Conservation (phyloP, 2,888 invertebrate species). For the Caenorhabditis virilis region DNA sequence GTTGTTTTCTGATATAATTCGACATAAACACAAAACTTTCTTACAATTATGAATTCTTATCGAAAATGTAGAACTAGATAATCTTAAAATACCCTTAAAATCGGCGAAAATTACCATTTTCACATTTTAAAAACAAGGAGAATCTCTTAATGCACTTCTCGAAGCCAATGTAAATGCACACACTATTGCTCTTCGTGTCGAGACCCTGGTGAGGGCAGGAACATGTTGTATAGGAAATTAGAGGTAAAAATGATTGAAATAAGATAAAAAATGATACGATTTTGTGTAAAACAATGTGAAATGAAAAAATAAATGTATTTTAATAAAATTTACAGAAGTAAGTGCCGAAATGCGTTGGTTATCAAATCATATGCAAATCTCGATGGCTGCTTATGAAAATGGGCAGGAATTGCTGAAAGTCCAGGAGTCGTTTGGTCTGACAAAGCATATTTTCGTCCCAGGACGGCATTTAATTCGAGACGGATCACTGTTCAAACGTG, state of each 20-base stretch:
- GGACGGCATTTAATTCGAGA: conserved; percentile 41
- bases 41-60: too few species aligned
- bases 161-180: too few species aligned
- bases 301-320: not conserved
- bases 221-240: too few species aligned
- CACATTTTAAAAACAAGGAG: too few species aligned
- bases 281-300: not conserved
- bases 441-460: conserved; percentile 37
- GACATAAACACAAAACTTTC: too few species aligned
- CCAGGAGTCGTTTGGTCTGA: conserved; percentile 30
- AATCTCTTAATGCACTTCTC: too few species aligned
- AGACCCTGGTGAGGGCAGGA: too few species aligned
- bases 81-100: too few species aligned
- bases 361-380: conserved; percentile 38
- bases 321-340: conserved; percentile 36
- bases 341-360: conserved; percentile 31
- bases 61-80: too few species aligned
- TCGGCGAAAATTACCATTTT: too few species aligned
- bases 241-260: not conserved
- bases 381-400: conserved; percentile 43
- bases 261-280: not conserved
- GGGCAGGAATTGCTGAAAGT: conserved; percentile 35
- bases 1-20: too few species aligned
- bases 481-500: conserved; percentile 24
- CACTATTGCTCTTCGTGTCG: too few species aligned